Base-by-base conservation (phyloP, 2,888 invertebrate species). In the Stratiomys singularior region DNA sequence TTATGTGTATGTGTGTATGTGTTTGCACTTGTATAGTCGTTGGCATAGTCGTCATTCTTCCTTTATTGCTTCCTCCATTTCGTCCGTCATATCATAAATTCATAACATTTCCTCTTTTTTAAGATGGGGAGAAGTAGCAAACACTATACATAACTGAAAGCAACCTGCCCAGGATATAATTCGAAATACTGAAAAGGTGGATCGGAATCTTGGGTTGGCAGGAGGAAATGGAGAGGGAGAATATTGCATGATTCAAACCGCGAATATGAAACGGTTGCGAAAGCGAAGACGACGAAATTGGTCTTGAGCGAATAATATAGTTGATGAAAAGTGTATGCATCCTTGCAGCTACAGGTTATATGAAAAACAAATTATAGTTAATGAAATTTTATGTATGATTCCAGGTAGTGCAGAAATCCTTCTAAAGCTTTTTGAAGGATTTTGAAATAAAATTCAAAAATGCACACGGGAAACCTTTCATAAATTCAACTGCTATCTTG, bases 51-150 rank as follows among this genome's bases (percentile, higher is more conserved):
- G 69, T 60, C 74, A 74, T 74, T 27, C 52, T 60, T 60, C 60
- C 74, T 58, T 74, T 74, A 74, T 58, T 74, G 74, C 74, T 74
- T 74, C 37, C 74, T 58, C 58, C 44, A 60, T 74, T 74, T 60
- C 74, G 74, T 60, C 60, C 37, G 58, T 37, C 60, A 58, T 74
- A 74, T 74, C 30, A 74, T 74, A 74, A 74, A 74, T 74, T 74
- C 74, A 74, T 74, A 74, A 74, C 46, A 69, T 69, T 69, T 69
- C 46, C 47, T 69, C 25, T 46, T 46, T 25, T 69, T 46, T n/a
- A 44, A 15, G 64, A 37, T 23, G 67, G 67, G 44, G 46, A 66
- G 46, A 13, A 69, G 69, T 23, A n/a, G 21, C 21, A 47, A 25
- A 69, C 47, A 69, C 46, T 46, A 25, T 46, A 47, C 47, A 69